Evolutionary conservation across 2,888 invertebrate species (phyloP).

Genomic region (Pheosia tremula): DNA sequence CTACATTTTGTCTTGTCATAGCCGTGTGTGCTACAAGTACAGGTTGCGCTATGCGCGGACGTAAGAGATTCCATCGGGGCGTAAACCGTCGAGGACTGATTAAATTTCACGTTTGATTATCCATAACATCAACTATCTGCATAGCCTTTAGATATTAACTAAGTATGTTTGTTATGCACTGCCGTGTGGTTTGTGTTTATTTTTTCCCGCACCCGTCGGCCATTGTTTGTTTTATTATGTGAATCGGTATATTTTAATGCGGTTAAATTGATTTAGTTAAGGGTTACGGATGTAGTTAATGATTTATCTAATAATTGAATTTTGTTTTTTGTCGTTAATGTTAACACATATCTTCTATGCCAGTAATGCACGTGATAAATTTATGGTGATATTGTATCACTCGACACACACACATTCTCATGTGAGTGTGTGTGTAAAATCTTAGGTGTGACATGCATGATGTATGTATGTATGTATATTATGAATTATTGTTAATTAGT

Average conservation of each 20-base stretch:
- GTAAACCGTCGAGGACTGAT: slow-evolving; percentile 30
- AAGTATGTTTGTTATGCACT: slow-evolving; percentile 76
- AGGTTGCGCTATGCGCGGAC: neutral
- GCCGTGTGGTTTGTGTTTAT: slow-evolving; percentile 70
- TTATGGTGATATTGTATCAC: slow-evolving; percentile 74
- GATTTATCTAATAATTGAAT: slow-evolving; percentile 49
- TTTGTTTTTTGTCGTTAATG: slow-evolving; percentile 62
- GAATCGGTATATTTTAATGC: slow-evolving; percentile 63
- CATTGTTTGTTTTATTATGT: slow-evolving; percentile 65
- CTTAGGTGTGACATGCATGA: slow-evolving; percentile 43
- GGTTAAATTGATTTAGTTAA: slow-evolving; percentile 66
- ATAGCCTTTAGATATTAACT: slow-evolving; percentile 24
- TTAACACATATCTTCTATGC: slow-evolving; percentile 76
- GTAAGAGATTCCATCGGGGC: neutral
- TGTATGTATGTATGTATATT: slow-evolving; percentile 15
- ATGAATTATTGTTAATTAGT: slow-evolving; percentile 43
- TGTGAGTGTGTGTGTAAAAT: slow-evolving; percentile 24
- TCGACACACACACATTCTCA: slow-evolving; percentile 42
- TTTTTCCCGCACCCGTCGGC: slow-evolving; percentile 73
- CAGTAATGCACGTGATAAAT: slow-evolving; percentile 80
- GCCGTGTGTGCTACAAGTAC: neutral
- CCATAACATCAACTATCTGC: slow-evolving; percentile 33
- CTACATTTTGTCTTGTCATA: too few species aligned
- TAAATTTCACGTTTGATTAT: slow-evolving; percentile 33
- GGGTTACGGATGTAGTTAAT: slow-evolving; percentile 73